A percentile compares a stretch with the other conserved stretches of the same genome.
These are phyloP conservation scores for Ailuropoda melanoleuca DNA, from an alignment of 2,113 vertebrate species.

Conservation along the genomic window DNA sequence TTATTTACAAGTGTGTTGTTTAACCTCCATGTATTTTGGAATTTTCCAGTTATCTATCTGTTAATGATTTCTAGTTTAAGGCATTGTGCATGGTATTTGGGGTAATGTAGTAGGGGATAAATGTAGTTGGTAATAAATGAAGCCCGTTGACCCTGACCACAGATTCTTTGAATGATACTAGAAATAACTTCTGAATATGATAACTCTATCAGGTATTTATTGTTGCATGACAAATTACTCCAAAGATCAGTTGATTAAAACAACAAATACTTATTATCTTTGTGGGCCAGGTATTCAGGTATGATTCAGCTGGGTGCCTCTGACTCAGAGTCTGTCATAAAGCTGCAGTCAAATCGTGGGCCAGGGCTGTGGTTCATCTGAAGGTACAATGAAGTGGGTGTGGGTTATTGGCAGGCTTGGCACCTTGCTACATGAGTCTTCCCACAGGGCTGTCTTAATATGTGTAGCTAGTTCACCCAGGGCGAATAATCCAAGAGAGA, in stretches of 20 bases:
- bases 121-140: neutral
- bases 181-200: neutral
- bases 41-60: neutral
- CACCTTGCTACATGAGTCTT: neutral
- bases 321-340: neutral
- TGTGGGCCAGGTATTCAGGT: too few relatives aligned
- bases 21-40: neutral
- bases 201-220: neutral
- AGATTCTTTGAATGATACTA: neutral
- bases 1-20: neutral
- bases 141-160: neutral
- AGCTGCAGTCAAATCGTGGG: neutral
- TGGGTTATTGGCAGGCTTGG: neutral
- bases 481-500: neutral
- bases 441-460: neutral
- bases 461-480: neutral
- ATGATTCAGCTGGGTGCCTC: neutral
- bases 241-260: neutral
- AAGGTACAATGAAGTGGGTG: neutral
- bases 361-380: neutral
- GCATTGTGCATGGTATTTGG: neutral
- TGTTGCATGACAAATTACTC: neutral
- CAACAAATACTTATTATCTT: neutral
- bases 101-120: neutral
- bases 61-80: neutral